Base-by-base conservation (phyloP, 2,888 invertebrate species). In the Watsonalla cultraria region DNA sequence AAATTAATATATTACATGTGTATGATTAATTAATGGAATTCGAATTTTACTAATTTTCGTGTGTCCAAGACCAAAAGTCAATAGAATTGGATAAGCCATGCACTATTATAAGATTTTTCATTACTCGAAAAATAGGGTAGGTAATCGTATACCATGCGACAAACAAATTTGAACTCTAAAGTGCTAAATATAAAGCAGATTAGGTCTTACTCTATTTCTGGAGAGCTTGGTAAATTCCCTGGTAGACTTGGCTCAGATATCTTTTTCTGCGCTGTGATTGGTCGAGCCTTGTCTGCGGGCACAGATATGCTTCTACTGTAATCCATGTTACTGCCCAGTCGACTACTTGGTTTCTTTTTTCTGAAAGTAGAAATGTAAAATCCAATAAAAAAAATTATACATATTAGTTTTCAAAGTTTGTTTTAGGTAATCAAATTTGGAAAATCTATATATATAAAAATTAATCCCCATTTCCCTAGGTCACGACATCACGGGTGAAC, bases 241-340 rank as follows among this genome's bases (percentile, higher is more conserved):
- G 90, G 86, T 67, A 93, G 91, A 51, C 89, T 90, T 0, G 92
- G 92, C 45, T 92, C 92, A 0, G 92, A 92, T 56, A 87, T 88
- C 60, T 91, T 88, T 74, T 91, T 88, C 52, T 91, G 87, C 0
- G 86, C 72, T 0, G 79, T 70, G 2, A 70, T 54, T 0, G 84
- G 76, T 0, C 90, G 81, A 7, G 93, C 89, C 68, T 95, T 94
- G 66, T 97, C 96, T 0, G 95, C 95, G 0, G 97, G 97, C 1
- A 97, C 96, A 0, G 97, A 97, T 64, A 97, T 95, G 74, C 97
- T 97, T 57, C 98, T 92, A 65, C 93, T 95, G 75, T 96, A 96
- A 76, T 97, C 97, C 54, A 95, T 94, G 51, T 76, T 90, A 51
- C 86, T 86, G 4, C 91, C 82, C 49, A 92, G 84, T 62, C 94